Percentiles rank a stretch among this genome's conserved stretches.
These are phyloP conservation scores for Epinephelus cyanopodus DNA, from an alignment of 2,113 vertebrate genomes.

Conservation along the genomic window DNA sequence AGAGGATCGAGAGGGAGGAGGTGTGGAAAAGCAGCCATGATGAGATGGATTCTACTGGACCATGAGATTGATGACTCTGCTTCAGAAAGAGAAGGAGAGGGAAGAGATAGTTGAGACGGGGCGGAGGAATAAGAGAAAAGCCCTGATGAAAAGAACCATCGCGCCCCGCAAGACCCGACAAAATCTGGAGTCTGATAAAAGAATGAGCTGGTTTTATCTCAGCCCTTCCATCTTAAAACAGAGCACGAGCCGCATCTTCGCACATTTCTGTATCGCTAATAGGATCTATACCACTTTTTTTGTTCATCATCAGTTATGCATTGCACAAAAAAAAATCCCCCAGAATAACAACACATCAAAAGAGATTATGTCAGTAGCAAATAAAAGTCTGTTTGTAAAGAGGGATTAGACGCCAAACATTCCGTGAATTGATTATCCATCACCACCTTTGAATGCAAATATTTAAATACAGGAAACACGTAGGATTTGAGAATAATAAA, in stretches of 20 bases:
- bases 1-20: conserved; percentile 69
- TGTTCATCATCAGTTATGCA: conserved; percentile 47
- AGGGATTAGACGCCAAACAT: conserved; percentile 51
- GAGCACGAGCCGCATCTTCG: conserved; percentile 33
- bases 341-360: conserved; percentile 37
- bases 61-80: conserved; percentile 78
- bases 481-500: neutral
- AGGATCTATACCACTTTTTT: conserved; percentile 51
- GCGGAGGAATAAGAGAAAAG: conserved; percentile 28
- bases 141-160: conserved; percentile 63
- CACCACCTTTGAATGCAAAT: conserved; percentile 8
- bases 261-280: conserved; percentile 61
- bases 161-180: conserved; percentile 21
- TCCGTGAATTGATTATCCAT: conserved; percentile 24
- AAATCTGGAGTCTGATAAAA: conserved; percentile 58
- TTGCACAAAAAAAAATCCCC: neutral
- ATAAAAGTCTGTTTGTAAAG: conserved; percentile 57
- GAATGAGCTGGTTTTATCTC: conserved; percentile 50
- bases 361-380: conserved; percentile 59
- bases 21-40: conserved; percentile 74
- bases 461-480: neutral
- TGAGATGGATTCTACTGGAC: conserved; percentile 77
- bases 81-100: conserved; percentile 37
- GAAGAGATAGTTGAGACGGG: conserved; percentile 45
- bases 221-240: conserved; percentile 37